phyloP scores from a whole-genome alignment of 2,797 vertebrate genomes.

The Macropus fuliginosus region DNA sequence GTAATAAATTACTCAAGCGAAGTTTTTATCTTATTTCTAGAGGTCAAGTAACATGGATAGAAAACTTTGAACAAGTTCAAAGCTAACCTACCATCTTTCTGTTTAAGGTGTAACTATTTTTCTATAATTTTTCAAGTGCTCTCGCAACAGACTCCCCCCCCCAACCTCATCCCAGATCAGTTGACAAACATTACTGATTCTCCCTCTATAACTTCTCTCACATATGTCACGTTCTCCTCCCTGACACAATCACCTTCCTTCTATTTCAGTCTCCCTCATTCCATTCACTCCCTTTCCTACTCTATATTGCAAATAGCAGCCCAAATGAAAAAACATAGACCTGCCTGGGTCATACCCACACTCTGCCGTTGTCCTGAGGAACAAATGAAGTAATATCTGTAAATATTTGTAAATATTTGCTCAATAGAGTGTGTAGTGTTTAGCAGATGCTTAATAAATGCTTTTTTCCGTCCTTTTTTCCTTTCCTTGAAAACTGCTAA shows the following conservation, averaged over 20 bases:
- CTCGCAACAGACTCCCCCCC: background rate
- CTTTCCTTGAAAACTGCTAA: background rate
- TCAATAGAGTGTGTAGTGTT: background rate
- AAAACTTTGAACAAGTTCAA: background rate
- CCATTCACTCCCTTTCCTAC: background rate
- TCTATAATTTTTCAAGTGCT: background rate
- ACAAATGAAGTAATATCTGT: background rate
- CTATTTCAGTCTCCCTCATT: background rate
- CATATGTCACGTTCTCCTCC: background rate
- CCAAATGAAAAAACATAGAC: background rate
- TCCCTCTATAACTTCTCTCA: background rate
- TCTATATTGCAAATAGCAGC: background rate
- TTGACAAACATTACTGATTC: background rate
- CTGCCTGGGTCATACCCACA: background rate
- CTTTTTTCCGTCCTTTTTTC: background rate
- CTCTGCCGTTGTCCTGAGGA: background rate
- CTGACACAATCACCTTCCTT: background rate
- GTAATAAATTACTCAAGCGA: background rate
- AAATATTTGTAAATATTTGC: background rate
- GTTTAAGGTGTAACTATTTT: background rate
- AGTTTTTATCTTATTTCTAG: background rate
- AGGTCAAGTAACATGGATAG: background rate
- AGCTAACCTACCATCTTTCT: background rate
- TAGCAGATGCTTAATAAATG: background rate
- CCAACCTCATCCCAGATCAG: background rate